Percentiles rank a stretch among this genome's conserved stretches.
Evolutionary conservation across 2,888 invertebrate species (phyloP).

Genomic region (Hydropsyche betteni): DNA sequence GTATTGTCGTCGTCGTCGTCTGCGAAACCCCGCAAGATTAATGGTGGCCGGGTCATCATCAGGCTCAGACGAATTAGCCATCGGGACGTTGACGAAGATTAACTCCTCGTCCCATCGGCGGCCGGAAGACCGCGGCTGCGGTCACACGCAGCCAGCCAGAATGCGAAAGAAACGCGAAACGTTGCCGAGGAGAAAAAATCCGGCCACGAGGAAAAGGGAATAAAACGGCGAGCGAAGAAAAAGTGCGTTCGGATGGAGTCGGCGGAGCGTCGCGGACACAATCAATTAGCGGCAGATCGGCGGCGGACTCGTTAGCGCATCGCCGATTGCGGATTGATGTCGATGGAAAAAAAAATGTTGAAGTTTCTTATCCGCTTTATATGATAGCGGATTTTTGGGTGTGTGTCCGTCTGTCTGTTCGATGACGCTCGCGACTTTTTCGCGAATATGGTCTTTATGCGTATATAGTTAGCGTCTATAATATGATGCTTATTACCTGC

Average conservation of each 20-base stretch:
- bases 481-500: no score
- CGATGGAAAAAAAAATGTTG: no score
- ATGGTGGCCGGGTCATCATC: conserved; percentile 48
- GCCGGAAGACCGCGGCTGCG: not conserved
- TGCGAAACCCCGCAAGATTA: conserved; percentile 39
- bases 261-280: not conserved
- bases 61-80: conserved; percentile 33
- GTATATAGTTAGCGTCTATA: no score
- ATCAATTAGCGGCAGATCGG: conserved; percentile 4
- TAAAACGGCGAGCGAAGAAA: not conserved
- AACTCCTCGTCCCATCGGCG: conserved; percentile 12
- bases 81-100: conserved; percentile 33
- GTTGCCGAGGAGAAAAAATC: not conserved
- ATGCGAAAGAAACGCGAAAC: no score
- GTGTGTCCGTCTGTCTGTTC: no score
- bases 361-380: no score
- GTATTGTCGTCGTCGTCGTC: conserved; percentile 43
- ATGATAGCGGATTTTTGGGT: no score
- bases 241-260: not conserved
- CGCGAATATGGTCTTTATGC: no score
- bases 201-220: not conserved
- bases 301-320: no score
- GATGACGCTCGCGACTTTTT: no score
- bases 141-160: not conserved
- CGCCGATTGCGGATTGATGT: no score